Conservation (phyloP, 2,113 vertebrate genomes). For the Corvus hawaiiensis region DNA sequence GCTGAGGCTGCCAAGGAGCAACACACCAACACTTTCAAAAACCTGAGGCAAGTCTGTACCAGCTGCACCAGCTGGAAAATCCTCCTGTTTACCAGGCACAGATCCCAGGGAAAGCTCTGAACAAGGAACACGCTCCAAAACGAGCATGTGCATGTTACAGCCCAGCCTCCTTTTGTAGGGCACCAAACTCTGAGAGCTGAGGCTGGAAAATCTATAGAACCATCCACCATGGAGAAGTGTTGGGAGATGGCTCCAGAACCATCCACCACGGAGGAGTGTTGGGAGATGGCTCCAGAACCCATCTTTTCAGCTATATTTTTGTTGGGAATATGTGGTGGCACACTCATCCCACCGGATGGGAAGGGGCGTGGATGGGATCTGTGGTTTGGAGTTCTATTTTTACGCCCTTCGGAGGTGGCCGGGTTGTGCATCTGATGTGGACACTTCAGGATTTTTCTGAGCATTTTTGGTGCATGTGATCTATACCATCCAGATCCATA, state of each 20-base stretch:
- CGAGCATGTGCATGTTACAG: rapidly evolving
- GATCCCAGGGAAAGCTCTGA: neutral
- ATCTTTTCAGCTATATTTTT: neutral
- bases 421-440: neutral
- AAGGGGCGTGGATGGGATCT: neutral
- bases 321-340: neutral
- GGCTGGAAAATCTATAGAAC: neutral
- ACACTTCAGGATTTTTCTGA: neutral
- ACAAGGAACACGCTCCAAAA: neutral
- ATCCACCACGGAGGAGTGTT: too few species aligned
- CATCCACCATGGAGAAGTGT: rapidly evolving
- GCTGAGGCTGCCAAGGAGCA: neutral
- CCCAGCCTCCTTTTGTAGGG: neutral
- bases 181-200: neutral
- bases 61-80: neutral
- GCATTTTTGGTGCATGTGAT: neutral
- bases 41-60: neutral
- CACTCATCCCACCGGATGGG: neutral
- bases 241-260: neutral
- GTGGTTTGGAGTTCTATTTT: slow-evolving; percentile 7
- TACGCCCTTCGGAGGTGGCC: neutral
- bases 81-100: neutral
- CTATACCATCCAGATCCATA: neutral
- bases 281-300: neutral
- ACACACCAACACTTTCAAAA: neutral